Evolutionary conservation across 2,797 vertebrate species (phyloP), one percentile per base, ranked within the genome.

Genomic region (Vespertilio murinus): DNA sequence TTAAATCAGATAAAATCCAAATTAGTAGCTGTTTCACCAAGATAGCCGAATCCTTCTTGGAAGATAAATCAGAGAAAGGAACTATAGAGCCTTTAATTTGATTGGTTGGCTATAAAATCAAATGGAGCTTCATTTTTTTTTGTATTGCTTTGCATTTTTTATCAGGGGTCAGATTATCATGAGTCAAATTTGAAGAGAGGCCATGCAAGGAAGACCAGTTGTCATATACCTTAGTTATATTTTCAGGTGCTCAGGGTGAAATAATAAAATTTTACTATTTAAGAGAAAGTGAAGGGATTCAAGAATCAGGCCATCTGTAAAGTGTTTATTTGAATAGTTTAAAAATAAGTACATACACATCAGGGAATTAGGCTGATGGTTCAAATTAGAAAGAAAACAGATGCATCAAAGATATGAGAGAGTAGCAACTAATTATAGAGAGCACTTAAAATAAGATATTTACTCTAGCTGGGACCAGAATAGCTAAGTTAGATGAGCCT

Each of bases 1-100:
- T 59, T 90, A 97, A 96, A 96, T 93, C 65, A 94, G 84, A 92
- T 78, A 49, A 81, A 88, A 69, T 78, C 22, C 79, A 86, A 93
- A 38, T 54, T 73, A 61, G 28, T 67, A 64, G 67, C 49, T 93
- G 10, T 81, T 74, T 90, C 56, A 65, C 20, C 13, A 40, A 93
- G 70, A 74, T 28, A 65, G 35, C 49, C 67, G 94, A 78, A 64
- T 59, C 64, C 52, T 96, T 90, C 25, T 88, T 38, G 42, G 59
- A 73, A 77, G 65, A 78, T 82, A 84, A 47, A 91, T 94, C 45
- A 90, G 82, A 94, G 64, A 38, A 30, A 93, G n/a, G 33, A 17
- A 96, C 42, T 13, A 35, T 4, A 86, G 23, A 87, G 49, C 59
- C 52, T 90, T 97, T 97, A 96, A 93, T 86, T 90, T 95, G 61